A percentile compares a stretch with the other conserved stretches of the same genome.
Conservation (phyloP, 1,140 invertebrate genomes). For the Hypothenemus hampei region DNA sequence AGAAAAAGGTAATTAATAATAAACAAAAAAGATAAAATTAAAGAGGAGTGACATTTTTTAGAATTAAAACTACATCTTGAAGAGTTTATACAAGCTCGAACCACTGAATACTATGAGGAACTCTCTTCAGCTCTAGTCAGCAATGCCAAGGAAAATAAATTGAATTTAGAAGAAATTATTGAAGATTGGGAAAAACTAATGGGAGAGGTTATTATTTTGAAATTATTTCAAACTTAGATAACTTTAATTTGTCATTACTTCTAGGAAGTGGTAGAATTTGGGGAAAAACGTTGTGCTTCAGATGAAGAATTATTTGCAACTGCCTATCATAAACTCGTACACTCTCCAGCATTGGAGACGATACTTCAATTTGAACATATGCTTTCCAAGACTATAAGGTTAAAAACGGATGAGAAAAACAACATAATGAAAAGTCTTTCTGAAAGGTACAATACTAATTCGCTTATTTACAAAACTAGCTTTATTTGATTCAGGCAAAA, state of each 20-base stretch:
- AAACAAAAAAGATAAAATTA: too few species aligned
- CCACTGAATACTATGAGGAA: slow-evolving; percentile 51
- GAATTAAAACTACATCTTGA: slow-evolving; percentile 42
- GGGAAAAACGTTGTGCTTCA: slow-evolving; percentile 63
- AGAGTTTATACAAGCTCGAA: slow-evolving; percentile 48
- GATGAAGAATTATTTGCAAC: slow-evolving; percentile 77
- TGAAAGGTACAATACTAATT: slow-evolving; percentile 48
- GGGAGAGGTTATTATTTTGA: slow-evolving; percentile 48
- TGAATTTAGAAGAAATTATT: slow-evolving; percentile 63
- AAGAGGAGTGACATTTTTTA: slow-evolving; percentile 31
- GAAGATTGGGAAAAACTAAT: slow-evolving; percentile 65
- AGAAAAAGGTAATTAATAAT: slow-evolving; percentile 43
- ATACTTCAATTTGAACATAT: slow-evolving; percentile 75
- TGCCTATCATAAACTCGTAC: slow-evolving; percentile 74
- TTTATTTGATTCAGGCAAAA: slow-evolving; percentile 53
- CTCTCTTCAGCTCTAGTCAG: slow-evolving; percentile 48
- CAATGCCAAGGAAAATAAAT: slow-evolving; percentile 49
- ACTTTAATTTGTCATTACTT: slow-evolving; percentile 36
- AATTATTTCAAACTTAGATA: too few species aligned
- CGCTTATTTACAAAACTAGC: neutral
- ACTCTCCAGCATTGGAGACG: slow-evolving; percentile 75
- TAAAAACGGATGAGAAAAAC: slow-evolving; percentile 63
- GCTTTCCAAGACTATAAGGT: slow-evolving; percentile 66
- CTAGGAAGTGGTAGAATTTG: slow-evolving; percentile 62
- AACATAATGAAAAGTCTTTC: slow-evolving; percentile 53